phyloP scores from a whole-genome alignment of 1,140 invertebrate species.

The Trachelipus rathkii region DNA sequence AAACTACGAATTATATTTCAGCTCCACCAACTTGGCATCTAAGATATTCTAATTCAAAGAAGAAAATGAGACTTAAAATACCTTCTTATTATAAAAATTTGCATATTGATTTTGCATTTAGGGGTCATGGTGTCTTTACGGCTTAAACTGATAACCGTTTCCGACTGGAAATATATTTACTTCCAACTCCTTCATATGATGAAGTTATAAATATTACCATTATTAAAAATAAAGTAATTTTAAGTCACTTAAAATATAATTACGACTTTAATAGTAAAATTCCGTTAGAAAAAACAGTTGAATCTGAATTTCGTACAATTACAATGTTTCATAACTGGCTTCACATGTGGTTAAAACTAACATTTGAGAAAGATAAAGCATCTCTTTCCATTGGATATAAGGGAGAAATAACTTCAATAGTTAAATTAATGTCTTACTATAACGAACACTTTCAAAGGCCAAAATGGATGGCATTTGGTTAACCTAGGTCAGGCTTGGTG shows the following conservation, averaged over 20 bases:
- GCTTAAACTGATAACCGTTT: neutral
- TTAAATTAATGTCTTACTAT: neutral
- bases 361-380: neutral
- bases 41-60: neutral
- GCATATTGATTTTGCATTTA: neutral
- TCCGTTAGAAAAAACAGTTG: neutral
- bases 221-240: neutral
- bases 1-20: neutral
- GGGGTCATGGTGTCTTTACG: neutral
- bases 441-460: neutral
- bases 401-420: neutral
- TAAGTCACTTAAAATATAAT: neutral
- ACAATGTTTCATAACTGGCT: neutral
- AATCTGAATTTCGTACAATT: neutral
- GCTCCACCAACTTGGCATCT: neutral
- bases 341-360: neutral
- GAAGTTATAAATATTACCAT: neutral
- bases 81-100: neutral
- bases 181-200: neutral
- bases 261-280: neutral
- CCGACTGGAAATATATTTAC: neutral
- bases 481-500: neutral
- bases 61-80: neutral
- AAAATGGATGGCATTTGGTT: neutral
- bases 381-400: neutral